Conservation (phyloP, 2,888 invertebrate species). For the Leptarthrus brevirostris region DNA sequence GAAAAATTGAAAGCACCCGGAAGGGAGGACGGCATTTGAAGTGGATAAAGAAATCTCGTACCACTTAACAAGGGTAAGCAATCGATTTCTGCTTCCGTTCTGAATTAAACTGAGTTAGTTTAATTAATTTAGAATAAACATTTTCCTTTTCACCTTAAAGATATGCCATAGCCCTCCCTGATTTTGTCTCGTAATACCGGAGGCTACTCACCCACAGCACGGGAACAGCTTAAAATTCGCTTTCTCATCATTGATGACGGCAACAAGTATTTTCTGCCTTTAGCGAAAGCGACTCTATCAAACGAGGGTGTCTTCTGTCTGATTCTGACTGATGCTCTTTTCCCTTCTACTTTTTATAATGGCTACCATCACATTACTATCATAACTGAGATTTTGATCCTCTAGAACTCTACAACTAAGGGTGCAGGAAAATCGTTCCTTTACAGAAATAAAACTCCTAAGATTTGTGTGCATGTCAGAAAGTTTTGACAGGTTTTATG, state of each 20-base stretch:
- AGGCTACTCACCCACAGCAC: not conserved
- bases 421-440: too few relatives aligned
- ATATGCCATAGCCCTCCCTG: not conserved
- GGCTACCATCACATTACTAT: conserved; percentile 3
- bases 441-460: not conserved
- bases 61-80: conserved; percentile 6
- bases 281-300: not conserved
- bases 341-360: too few relatives aligned
- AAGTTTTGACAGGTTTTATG: conserved; percentile 38
- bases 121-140: conserved; percentile 38
- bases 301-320: not conserved
- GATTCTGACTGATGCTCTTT: conserved; percentile 15
- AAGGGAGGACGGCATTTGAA: not conserved
- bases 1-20: not conserved
- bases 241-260: conserved; percentile 19
- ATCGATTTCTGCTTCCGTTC: not conserved
- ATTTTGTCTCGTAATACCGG: too few relatives aligned
- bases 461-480: conserved; percentile 26
- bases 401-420: not conserved
- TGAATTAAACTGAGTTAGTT: not conserved
- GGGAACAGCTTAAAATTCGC: conserved; percentile 22
- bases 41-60: not conserved
- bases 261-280: conserved; percentile 13
- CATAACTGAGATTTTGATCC: conserved; percentile 3
- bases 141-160: not conserved